Conservation (phyloP, 64 coral and sea anemone species). For the Porites lutea region DNA sequence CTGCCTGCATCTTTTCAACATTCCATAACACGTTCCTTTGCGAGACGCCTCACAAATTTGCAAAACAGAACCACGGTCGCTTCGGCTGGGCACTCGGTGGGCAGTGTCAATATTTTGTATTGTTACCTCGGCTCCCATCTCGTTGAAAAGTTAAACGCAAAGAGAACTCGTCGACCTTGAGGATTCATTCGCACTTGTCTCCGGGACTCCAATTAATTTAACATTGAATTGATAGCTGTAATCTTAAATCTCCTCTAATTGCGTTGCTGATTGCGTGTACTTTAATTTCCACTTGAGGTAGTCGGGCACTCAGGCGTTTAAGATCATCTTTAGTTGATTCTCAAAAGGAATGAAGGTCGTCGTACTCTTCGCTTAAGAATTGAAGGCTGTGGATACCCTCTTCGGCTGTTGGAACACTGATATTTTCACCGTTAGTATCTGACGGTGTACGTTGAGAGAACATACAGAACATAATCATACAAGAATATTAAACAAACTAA, state of each 20-base stretch:
- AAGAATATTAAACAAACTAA: too few relatives aligned
- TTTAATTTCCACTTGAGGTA: background rate
- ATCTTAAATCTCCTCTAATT: background rate
- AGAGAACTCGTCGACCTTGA: constrained; percentile 23
- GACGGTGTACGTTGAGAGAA: background rate
- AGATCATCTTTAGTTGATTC: background rate
- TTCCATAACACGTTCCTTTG: constrained; percentile 30
- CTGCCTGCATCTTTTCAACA: constrained; percentile 3
- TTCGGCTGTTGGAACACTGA: constrained; percentile 8
- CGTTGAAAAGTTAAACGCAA: constrained; percentile 55
- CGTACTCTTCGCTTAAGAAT: background rate
- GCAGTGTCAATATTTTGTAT: constrained; percentile 56
- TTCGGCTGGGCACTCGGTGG: constrained; percentile 33
- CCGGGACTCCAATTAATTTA: constrained; percentile 39
- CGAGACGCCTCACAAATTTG: background rate
- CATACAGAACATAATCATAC: too few relatives aligned
- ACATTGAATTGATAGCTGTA: constrained; percentile 65
- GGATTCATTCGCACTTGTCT: constrained; percentile 36
- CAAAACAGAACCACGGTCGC: constrained; percentile 38
- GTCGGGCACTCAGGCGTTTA: background rate
- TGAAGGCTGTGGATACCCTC: background rate
- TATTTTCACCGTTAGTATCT: constrained; percentile 10
- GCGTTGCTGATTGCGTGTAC: background rate
- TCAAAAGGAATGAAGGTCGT: constrained; percentile 1
- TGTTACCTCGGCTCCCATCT: constrained; percentile 31